Percentiles rank a stretch among this genome's conserved stretches.
phyloP scores from a whole-genome alignment of 2,797 vertebrate species.

The Sus cebifrons region DNA sequence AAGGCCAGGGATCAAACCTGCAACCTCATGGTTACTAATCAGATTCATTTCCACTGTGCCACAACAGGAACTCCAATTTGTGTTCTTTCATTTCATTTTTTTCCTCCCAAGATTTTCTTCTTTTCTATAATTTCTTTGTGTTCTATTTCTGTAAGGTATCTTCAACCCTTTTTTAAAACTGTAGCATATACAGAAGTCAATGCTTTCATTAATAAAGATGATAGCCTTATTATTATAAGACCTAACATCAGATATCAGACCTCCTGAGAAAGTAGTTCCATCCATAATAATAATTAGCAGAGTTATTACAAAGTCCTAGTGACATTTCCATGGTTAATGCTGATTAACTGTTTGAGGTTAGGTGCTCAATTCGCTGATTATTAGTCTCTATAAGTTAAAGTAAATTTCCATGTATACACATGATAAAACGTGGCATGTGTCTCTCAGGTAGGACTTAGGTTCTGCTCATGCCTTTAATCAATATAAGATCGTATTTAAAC shows the following conservation, averaged over 20 bases:
- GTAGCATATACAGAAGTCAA: neutral
- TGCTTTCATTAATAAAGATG: neutral
- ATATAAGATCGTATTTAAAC: neutral
- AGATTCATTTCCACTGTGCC: no score
- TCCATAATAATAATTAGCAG: neutral
- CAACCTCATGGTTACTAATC: no score
- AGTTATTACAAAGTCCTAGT: neutral
- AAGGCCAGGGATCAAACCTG: no score
- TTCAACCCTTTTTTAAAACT: neutral
- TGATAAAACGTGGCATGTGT: neutral
- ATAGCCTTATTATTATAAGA: neutral
- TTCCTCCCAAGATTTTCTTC: neutral
- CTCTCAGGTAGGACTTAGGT: neutral
- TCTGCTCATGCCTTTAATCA: neutral
- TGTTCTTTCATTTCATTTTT: neutral
- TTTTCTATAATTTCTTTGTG: constrained; percentile 16
- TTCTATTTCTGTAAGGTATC: neutral
- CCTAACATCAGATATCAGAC: neutral
- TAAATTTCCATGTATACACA: neutral
- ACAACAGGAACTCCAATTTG: neutral
- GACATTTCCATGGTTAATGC: neutral
- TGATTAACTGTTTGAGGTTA: neutral
- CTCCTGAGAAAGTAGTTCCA: constrained; percentile 41
- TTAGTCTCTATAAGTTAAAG: neutral
- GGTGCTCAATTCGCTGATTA: neutral